These are phyloP conservation scores for Silurus aristotelis DNA, from an alignment of 2,797 vertebrate species.

Conservation along the genomic window DNA sequence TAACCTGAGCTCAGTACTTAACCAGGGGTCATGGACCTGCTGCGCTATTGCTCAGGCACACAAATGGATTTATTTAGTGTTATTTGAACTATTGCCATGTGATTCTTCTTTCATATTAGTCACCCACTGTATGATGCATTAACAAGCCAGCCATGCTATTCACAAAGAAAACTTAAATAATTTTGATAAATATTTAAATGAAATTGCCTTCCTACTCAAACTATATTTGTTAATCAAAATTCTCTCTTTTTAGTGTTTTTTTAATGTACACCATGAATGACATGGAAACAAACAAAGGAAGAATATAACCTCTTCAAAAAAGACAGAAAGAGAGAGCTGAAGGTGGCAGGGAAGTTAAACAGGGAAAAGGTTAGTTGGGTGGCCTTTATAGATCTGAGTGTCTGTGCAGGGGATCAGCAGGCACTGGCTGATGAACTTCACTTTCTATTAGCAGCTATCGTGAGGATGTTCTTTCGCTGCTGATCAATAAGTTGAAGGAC, in stretches of 20 bases:
- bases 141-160: conserved; percentile 24
- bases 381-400: conserved; percentile 74
- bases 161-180: conserved; percentile 3
- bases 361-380: conserved; percentile 70
- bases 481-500: conserved; percentile 83
- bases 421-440: conserved; percentile 75
- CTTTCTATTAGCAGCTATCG: conserved; percentile 76
- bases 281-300: conserved; percentile 35
- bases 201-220: conserved; percentile 14
- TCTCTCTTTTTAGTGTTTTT: not conserved
- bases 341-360: conserved; percentile 53
- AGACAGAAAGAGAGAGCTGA: conserved; percentile 41
- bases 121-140: conserved; percentile 45
- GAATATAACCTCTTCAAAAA: not conserved
- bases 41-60: not conserved
- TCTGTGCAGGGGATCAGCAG: conserved; percentile 66
- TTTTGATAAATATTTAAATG: conserved; percentile 23
- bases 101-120: conserved; percentile 38
- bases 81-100: conserved; percentile 50
- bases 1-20: not conserved
- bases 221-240: conserved; percentile 32
- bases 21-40: not conserved
- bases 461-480: conserved; percentile 66
- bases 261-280: conserved; percentile 5
- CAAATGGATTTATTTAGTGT: conserved; percentile 42